These are phyloP conservation scores for Pemphigus obesinymphae DNA, from an alignment of 1,140 invertebrate species.

Conservation along the genomic window DNA sequence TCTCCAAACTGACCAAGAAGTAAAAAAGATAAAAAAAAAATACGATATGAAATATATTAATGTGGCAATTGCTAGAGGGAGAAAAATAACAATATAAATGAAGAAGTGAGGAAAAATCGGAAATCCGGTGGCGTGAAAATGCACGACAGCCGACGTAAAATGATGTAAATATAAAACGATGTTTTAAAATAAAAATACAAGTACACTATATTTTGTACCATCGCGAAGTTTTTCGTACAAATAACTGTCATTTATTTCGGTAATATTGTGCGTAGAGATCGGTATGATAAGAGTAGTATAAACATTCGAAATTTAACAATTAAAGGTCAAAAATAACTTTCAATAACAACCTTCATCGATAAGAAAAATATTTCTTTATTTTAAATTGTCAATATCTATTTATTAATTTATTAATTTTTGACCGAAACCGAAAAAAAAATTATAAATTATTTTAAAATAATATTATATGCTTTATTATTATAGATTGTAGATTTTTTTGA, in stretches of 20 bases:
- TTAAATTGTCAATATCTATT: too few species aligned
- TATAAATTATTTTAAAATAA: too few species aligned
- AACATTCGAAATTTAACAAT: not conserved
- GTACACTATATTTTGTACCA: not conserved
- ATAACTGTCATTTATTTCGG: too few species aligned
- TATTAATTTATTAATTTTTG: too few species aligned
- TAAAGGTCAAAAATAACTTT: not conserved
- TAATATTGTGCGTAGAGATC: not conserved
- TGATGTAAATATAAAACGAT: not conserved
- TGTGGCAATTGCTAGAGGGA: not conserved
- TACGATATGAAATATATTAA: not conserved
- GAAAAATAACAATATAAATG: not conserved
- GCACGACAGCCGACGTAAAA: not conserved
- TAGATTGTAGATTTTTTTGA: too few species aligned
- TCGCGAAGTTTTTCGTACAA: not conserved
- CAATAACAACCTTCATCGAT: too few species aligned
- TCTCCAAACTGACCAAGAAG: too few species aligned
- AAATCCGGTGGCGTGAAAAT: constrained; percentile 17
- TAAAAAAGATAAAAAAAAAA: not conserved
- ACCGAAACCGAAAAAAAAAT: too few species aligned
- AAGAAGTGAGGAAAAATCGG: not conserved
- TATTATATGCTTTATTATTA: too few species aligned
- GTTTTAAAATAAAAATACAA: constrained; percentile 23
- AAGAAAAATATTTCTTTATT: too few species aligned
- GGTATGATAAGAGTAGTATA: not conserved